Conservation (phyloP, 2,113 vertebrate genomes). For the Barbus barbus region DNA sequence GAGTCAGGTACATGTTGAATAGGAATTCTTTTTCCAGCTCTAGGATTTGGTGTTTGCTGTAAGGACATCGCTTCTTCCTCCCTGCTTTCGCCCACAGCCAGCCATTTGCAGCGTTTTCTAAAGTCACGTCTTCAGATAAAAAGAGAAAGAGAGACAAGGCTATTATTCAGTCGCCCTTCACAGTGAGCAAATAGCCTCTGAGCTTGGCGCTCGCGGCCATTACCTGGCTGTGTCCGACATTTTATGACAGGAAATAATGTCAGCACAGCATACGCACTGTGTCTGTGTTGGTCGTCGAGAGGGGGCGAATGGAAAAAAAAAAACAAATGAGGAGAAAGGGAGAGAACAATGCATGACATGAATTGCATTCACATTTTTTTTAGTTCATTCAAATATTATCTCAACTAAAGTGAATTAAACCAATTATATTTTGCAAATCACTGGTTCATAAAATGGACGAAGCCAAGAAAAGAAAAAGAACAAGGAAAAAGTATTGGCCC, state of each 20-base stretch:
- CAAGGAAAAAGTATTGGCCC: background rate
- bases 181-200: background rate
- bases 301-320: background rate
- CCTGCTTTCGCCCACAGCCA: constrained; percentile 41
- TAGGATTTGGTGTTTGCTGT: constrained; percentile 48
- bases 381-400: background rate
- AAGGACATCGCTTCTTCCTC: constrained; percentile 43
- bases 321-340: background rate
- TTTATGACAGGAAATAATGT: constrained; percentile 48
- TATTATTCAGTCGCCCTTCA: constrained; percentile 14
- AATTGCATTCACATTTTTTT: background rate
- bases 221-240: constrained; percentile 35
- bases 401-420: background rate
- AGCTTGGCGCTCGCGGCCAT: background rate
- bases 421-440: background rate
- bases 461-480: background rate
- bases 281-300: background rate
- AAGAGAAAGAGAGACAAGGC: background rate
- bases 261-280: constrained; percentile 8
- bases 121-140: constrained; percentile 40
- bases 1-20: constrained; percentile 54
- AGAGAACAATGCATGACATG: background rate
- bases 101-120: constrained; percentile 39
- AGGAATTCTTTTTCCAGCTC: constrained; percentile 57
- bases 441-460: background rate